A percentile compares a stretch with the other conserved stretches of the same genome.
These are phyloP conservation scores for Spondyliosoma cantharus DNA, from an alignment of 2,797 vertebrate species.

Conservation along the genomic window DNA sequence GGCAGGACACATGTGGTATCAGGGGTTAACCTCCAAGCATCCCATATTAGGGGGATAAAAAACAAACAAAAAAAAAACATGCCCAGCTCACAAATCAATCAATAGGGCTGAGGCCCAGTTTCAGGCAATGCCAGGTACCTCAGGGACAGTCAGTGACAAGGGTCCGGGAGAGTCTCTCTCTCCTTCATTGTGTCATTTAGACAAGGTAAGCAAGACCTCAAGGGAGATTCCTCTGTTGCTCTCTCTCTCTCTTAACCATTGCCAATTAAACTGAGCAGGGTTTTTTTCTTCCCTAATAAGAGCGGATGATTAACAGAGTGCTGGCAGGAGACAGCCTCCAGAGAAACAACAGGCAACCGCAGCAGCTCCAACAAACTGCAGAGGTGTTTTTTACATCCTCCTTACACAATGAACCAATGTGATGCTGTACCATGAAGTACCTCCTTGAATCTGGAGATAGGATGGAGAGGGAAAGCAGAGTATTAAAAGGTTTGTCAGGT, in stretches of 20 bases:
- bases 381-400: slow-evolving; percentile 9
- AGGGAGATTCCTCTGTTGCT: slow-evolving; percentile 21
- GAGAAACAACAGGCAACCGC: slow-evolving; percentile 27
- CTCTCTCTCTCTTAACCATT: slow-evolving; percentile 42
- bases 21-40: slow-evolving; percentile 46
- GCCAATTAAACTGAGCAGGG: slow-evolving; percentile 45
- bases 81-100: slow-evolving; percentile 49
- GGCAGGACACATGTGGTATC: slow-evolving; percentile 33
- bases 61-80: slow-evolving; percentile 35
- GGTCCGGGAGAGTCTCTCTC: slow-evolving; percentile 9
- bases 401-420: slow-evolving; percentile 24
- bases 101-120: slow-evolving; percentile 29
- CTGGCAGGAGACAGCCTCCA: slow-evolving; percentile 18
- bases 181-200: slow-evolving; percentile 32
- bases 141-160: slow-evolving; percentile 14
- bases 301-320: slow-evolving; percentile 42
- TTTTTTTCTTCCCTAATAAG: slow-evolving; percentile 51
- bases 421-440: slow-evolving; percentile 42
- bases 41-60: slow-evolving; percentile 15
- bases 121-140: slow-evolving; percentile 8
- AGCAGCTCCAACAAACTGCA: slow-evolving; percentile 12
- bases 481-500: slow-evolving; percentile 62
- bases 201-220: slow-evolving; percentile 23
- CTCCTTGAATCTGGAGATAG: slow-evolving; percentile 44
- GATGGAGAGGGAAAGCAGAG: slow-evolving; percentile 43